phyloP scores from a whole-genome alignment of 2,888 invertebrate genomes.

The Sinopyrophorus schimmeli region DNA sequence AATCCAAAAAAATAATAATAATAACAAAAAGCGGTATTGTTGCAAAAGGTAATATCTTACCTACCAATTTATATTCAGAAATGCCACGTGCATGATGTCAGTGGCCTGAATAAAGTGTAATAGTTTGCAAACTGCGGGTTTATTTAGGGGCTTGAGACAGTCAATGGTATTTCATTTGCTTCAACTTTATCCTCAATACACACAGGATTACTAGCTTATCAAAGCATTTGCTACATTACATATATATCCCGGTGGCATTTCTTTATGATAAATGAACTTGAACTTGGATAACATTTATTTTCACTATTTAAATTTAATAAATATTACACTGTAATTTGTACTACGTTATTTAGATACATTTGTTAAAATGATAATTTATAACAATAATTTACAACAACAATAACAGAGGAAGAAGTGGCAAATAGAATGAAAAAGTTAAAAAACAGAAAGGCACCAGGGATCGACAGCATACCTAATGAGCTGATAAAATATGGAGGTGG shows the following conservation, averaged over 20 bases:
- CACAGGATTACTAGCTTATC: slow-evolving; percentile 22
- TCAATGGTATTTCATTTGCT: slow-evolving; percentile 25
- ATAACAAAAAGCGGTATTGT: too few species aligned
- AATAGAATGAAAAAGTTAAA: background rate
- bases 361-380: too few species aligned
- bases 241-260: too few species aligned
- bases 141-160: slow-evolving; percentile 22
- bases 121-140: slow-evolving; percentile 22
- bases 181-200: slow-evolving; percentile 15
- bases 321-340: too few species aligned
- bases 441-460: slow-evolving; percentile 1
- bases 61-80: slow-evolving; percentile 13
- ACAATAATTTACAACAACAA: too few species aligned
- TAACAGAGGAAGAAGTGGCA: background rate
- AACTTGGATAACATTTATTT: too few species aligned
- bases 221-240: slow-evolving; percentile 7
- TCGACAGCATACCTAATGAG: background rate
- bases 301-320: too few species aligned
- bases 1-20: too few species aligned
- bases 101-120: slow-evolving; percentile 14
- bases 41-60: too few species aligned
- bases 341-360: too few species aligned
- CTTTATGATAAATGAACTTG: too few species aligned
- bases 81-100: slow-evolving; percentile 22
- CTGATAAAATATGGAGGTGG: background rate